These are phyloP conservation scores for Sinhomidia bicolor DNA, from an alignment of 2,888 invertebrate species.

Conservation along the genomic window DNA sequence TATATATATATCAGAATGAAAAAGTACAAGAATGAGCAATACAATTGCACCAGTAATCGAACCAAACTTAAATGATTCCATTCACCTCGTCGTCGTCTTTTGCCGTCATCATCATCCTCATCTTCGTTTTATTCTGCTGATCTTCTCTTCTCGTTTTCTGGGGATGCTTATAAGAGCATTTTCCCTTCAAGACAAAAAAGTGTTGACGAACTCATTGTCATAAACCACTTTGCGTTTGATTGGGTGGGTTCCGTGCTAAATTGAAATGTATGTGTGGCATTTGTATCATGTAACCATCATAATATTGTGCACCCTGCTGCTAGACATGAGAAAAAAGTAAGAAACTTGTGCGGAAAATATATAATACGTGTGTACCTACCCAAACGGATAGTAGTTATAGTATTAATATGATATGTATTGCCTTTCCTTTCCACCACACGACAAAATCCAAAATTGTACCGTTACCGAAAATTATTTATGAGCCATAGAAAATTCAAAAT, in stretches of 20 bases:
- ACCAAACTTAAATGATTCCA: constrained; percentile 64
- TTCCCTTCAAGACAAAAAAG: constrained; percentile 48
- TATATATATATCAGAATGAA: not conserved
- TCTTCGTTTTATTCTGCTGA: not conserved
- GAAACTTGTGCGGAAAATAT: not conserved
- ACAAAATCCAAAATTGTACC: not conserved
- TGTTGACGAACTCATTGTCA: constrained; percentile 70
- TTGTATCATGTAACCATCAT: constrained; percentile 18
- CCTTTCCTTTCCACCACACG: too few species aligned
- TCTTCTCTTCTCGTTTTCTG: constrained; percentile 30
- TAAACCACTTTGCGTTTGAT: constrained; percentile 57
- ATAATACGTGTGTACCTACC: not conserved
- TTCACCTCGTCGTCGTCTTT: constrained; percentile 49
- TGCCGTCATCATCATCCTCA: not conserved
- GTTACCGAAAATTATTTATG: not conserved
- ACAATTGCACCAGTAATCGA: constrained; percentile 52
- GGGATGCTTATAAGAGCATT: constrained; percentile 23
- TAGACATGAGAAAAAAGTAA: not conserved
- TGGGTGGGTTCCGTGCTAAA: constrained; percentile 46
- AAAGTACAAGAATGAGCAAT: not conserved
- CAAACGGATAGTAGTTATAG: too few species aligned
- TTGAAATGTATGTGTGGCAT: constrained; percentile 47
- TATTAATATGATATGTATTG: too few species aligned
- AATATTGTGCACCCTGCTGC: constrained; percentile 22
- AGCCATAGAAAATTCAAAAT: not conserved